Percentiles rank a stretch among this genome's conserved stretches.
phyloP scores from a whole-genome alignment of 1,140 invertebrate genomes.

The Bombus superbus region DNA sequence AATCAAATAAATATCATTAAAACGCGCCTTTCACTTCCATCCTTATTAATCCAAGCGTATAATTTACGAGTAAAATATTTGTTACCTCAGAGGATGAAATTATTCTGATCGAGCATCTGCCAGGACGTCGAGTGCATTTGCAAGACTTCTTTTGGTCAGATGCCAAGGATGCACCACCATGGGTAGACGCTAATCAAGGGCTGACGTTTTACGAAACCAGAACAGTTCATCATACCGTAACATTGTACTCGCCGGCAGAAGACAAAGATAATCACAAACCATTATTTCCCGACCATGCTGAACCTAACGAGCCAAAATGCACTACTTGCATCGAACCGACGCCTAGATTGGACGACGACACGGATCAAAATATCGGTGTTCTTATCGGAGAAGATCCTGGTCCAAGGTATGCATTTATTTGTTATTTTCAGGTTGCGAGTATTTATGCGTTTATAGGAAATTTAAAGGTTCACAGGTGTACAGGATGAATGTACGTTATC shows the following conservation, averaged over 20 bases:
- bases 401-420: conserved; percentile 72
- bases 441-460: neutral
- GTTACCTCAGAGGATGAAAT: conserved; percentile 78
- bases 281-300: conserved; percentile 19
- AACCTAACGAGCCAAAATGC: conserved; percentile 68
- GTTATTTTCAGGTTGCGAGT: neutral
- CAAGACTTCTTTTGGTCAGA: conserved; percentile 95
- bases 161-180: conserved; percentile 88
- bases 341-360: conserved; percentile 70
- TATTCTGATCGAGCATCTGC: conserved; percentile 81
- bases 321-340: conserved; percentile 78
- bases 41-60: neutral
- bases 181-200: conserved; percentile 77
- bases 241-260: conserved; percentile 73
- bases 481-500: too few relatives aligned
- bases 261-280: conserved; percentile 11
- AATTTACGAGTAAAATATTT: neutral
- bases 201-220: conserved; percentile 78
- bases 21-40: neutral
- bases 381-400: conserved; percentile 80
- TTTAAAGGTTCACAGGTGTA: too few relatives aligned
- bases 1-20: neutral
- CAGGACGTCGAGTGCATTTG: conserved; percentile 85
- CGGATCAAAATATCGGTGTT: conserved; percentile 78
- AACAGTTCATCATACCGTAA: conserved; percentile 77